Conservation (phyloP, 2,797 vertebrate species). For the Mus spretus region DNA sequence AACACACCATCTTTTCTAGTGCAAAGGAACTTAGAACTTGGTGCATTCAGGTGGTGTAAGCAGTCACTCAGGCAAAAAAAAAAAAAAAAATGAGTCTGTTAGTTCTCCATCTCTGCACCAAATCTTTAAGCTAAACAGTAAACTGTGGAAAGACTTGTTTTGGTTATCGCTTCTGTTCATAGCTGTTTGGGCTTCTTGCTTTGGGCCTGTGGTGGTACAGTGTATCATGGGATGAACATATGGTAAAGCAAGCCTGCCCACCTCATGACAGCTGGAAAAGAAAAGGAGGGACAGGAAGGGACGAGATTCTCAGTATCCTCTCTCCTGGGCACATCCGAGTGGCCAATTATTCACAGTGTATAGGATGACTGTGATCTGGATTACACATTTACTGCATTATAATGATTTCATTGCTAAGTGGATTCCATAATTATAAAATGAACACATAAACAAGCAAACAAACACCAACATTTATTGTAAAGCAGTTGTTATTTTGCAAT, state of each 20-base stretch:
- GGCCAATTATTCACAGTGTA: background rate
- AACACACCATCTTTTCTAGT: background rate
- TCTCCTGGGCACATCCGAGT: background rate
- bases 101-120: background rate
- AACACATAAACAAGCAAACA: background rate
- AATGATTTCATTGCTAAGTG: background rate
- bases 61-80: background rate
- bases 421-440: background rate
- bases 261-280: background rate
- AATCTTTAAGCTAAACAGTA: background rate
- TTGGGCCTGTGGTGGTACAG: background rate
- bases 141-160: background rate
- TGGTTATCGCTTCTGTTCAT: background rate
- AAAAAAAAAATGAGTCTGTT: background rate
- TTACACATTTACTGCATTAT: background rate
- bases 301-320: background rate
- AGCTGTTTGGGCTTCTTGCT: background rate
- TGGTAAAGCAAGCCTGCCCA: background rate
- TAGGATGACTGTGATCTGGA: background rate
- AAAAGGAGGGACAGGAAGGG: background rate
- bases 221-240: background rate
- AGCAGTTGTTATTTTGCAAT: background rate
- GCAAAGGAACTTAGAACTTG: conserved; percentile 40
- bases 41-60: conserved; percentile 30
- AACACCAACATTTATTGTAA: background rate